phyloP scores from a whole-genome alignment of 1,140 invertebrate genomes.

The Meloidogyne exigua region DNA sequence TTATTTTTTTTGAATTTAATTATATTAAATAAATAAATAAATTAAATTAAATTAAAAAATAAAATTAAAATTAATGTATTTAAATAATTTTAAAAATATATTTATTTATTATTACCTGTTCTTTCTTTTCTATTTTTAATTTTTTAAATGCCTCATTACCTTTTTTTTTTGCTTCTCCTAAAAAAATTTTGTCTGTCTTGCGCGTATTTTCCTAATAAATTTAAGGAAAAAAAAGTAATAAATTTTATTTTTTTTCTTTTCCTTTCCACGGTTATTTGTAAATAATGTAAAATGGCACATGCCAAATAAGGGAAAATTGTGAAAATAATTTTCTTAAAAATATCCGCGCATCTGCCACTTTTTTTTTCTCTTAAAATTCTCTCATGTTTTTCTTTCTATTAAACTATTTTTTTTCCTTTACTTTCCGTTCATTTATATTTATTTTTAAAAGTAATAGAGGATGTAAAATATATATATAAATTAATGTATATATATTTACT shows the following conservation, averaged over 20 bases:
- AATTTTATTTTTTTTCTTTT: not conserved
- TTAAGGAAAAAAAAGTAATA: not conserved
- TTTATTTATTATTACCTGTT: too few species aligned
- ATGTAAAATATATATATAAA: too few species aligned
- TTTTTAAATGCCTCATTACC: too few species aligned
- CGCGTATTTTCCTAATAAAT: not conserved
- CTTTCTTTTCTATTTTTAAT: too few species aligned
- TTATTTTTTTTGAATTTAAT: too few species aligned
- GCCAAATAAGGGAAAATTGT: not conserved
- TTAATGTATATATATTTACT: too few species aligned
- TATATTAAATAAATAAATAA: too few species aligned
- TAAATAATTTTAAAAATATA: too few species aligned
- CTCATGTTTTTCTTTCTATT: not conserved
- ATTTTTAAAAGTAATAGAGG: too few species aligned
- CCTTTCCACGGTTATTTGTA: not conserved
- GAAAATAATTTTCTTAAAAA: not conserved
- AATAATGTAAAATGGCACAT: not conserved
- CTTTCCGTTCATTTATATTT: not conserved
- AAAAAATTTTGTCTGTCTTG: not conserved
- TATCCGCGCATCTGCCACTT: constrained; percentile 15
- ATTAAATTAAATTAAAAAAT: too few species aligned
- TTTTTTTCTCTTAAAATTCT: not conserved
- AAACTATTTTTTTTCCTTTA: not conserved
- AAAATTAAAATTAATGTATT: too few species aligned
- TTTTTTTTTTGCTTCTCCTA: not conserved